Evolutionary conservation across 2,888 invertebrate species (phyloP).

Genomic region (Tanaodytes sp.): DNA sequence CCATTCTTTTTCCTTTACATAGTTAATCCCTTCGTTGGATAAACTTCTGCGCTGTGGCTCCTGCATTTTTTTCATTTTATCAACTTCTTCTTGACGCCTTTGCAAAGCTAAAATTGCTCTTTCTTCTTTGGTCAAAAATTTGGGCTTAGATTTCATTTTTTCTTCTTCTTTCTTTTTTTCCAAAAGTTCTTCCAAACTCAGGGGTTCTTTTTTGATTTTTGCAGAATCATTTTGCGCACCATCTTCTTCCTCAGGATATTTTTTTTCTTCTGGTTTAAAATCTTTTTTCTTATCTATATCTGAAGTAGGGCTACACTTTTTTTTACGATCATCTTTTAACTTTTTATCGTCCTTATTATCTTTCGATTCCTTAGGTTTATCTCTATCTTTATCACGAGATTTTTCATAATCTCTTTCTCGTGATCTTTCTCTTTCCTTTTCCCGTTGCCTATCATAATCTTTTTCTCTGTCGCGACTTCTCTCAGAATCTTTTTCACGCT

Average conservation of each 20-base stretch:
- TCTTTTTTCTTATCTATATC: constrained; percentile 71
- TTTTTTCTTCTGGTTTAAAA: constrained; percentile 63
- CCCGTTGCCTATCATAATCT: constrained; percentile 60
- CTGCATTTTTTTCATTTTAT: constrained; percentile 82
- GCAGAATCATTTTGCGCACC: constrained; percentile 59
- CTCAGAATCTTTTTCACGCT: constrained; percentile 65
- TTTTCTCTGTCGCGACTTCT: constrained; percentile 66
- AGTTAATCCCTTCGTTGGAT: constrained; percentile 54
- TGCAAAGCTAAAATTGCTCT: constrained; percentile 91
- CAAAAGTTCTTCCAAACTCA: constrained; percentile 95
- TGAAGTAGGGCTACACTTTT: constrained; percentile 71
- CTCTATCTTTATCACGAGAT: constrained; percentile 68
- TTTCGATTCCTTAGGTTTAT: constrained; percentile 72
- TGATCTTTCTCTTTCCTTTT: constrained; percentile 68
- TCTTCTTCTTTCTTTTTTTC: constrained; percentile 97
- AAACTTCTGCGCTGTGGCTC: constrained; percentile 77
- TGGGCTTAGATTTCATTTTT: constrained; percentile 94
- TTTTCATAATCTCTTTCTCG: constrained; percentile 61
- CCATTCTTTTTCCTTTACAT: constrained; percentile 72
- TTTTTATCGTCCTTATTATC: constrained; percentile 65
- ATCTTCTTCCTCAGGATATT: constrained; percentile 68
- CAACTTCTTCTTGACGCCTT: constrained; percentile 90
- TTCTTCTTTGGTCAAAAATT: constrained; percentile 97
- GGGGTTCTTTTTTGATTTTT: constrained; percentile 82
- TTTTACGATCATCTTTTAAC: constrained; percentile 68